Base-by-base conservation (phyloP, 2,888 invertebrate genomes). In the Eupithecia insigniata region DNA sequence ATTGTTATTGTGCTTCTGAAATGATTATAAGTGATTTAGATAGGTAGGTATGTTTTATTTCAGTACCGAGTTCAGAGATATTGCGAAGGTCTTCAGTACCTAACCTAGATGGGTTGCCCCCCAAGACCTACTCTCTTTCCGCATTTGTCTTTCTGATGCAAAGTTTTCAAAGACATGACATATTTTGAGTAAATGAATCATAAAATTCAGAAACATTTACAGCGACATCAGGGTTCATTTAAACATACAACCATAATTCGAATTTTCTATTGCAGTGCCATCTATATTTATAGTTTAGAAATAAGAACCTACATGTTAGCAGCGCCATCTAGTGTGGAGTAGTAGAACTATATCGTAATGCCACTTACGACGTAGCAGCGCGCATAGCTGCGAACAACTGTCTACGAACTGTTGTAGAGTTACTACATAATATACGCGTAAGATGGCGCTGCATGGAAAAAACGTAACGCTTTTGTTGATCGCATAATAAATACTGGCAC, bases 291-390 rank as follows among this genome's bases (percentile, higher is more conserved):
- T 22, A 14, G n/a, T 39, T n/a, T 60, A 30, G 16, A 30, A 60
- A 7, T 1, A 14, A 62, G n/a, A 34, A 62, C 34, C 0, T 39
- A 10, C 5, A 22, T 26, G 10, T 55, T 43, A 18, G 6, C n/a
- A 71, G 32, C 69, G 73, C 71, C 74, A 75, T 74, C 76, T 78
- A 65, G 51, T 14, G 30, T 0, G 30, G 36, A 73, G 70, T 77
- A 65, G 73, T 30, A 7, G 30, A 66, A 75, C 75, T 71, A 61
- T 43, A 6, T 67, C n/a, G 28, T 61, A 16, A n/a, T 34, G 60
- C 51, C n/a, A n/a, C n/a, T n/a, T 55, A 26, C 43, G 22, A 30
- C 18, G n/a, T n/a, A 2, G 3, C 18, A 14, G 8, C 26, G 14
- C 16, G 55, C 55, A 14, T 26, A 3, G 51, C 22, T 14, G 14